Evolutionary conservation across 2,888 invertebrate species (phyloP), one percentile per base, ranked within the genome.

Genomic region (Embidobia sp.): DNA sequence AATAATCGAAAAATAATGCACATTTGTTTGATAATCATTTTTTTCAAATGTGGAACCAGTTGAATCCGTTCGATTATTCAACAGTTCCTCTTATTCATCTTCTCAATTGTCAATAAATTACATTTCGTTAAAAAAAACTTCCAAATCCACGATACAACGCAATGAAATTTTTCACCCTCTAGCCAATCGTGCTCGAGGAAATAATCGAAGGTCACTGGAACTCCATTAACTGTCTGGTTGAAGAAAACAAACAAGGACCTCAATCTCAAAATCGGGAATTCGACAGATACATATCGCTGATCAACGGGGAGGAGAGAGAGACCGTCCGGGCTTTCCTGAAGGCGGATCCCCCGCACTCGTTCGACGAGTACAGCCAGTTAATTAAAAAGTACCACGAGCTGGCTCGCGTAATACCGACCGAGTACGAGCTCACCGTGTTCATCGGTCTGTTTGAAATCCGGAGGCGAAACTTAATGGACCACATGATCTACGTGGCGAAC

Each of bases 401-500:
- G 15, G 91, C 93, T 37, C 91, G 91, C 55, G 91, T 92, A 66
- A 93, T 95, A 72, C 93, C 93, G 0, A 89, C 83, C 0, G 82
- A 84, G 42, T 86, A 85, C 35, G 92, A 93, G 79, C 92, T 93
- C 72, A 94, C 94, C 0, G 92, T 95, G 11, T 93, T 94, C 11
- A 93, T 95, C 85, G 97, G 96, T 5, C 93, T 97, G 90, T 98
- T 96, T 87, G 94, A 95, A 85, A 94, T 98, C 87, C 94, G 96
- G 88, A 93, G 97, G 61, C 93, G 92, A 46, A 95, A 95, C 59
- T 90, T 98, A 22, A 95, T 98, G 42, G 91, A 91, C 10, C 91
- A 94, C 0, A 89, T 98, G 76, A 93, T 94, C 4, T 89, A 91
- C 7, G 91, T 94, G 18, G 95, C 96, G 0, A 92, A 93, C 22